phyloP scores from a whole-genome alignment of 2,888 invertebrate species.

The Drosophila picticornis region DNA sequence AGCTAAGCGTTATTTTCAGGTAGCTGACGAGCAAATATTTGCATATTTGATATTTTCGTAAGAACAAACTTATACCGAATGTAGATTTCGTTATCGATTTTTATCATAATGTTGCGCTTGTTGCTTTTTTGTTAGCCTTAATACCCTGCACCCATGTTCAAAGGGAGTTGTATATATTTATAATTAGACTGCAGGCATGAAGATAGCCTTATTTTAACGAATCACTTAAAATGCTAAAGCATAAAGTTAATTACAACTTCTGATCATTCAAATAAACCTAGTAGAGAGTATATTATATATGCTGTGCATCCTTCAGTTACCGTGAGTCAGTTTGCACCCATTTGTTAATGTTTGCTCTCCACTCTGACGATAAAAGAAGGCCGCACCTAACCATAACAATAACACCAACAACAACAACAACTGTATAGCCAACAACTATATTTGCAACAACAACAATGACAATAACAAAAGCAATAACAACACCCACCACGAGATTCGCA shows the following conservation, averaged over 20 bases:
- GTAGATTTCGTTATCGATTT: slow-evolving; percentile 76
- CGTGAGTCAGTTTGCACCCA: slow-evolving; percentile 53
- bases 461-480: slow-evolving; percentile 18
- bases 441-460: slow-evolving; percentile 20
- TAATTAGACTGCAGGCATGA: background rate
- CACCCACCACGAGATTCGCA: slow-evolving; percentile 27
- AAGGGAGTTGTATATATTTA: background rate
- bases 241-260: background rate
- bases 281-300: slow-evolving; percentile 15
- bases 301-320: background rate
- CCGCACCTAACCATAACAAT: slow-evolving; percentile 45
- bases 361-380: slow-evolving; percentile 25
- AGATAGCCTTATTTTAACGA: background rate
- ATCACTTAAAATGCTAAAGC: background rate
- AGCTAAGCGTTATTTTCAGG: slow-evolving; percentile 70
- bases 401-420: slow-evolving; percentile 18
- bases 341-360: slow-evolving; percentile 71
- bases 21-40: slow-evolving; percentile 74
- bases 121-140: slow-evolving; percentile 16
- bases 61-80: slow-evolving; percentile 71
- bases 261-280: background rate
- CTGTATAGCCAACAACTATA: slow-evolving; percentile 29
- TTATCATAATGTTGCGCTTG: slow-evolving; percentile 42
- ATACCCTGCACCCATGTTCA: slow-evolving; percentile 30
- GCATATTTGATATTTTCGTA: slow-evolving; percentile 80